Base-by-base conservation (phyloP, 1,140 invertebrate genomes). In the Drosophila tropicalis region DNA sequence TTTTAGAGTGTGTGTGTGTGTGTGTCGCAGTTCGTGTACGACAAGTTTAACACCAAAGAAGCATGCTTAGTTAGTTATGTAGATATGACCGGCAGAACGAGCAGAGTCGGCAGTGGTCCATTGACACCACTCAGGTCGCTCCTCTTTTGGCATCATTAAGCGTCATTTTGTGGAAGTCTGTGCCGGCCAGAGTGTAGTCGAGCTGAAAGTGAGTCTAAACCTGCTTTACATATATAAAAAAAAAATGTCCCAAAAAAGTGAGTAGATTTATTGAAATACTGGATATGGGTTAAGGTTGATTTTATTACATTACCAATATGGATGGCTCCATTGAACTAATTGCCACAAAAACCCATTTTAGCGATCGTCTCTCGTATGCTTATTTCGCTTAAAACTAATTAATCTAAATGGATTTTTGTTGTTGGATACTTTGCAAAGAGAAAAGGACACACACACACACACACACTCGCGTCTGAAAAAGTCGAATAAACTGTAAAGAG, bases 21-120 rank as follows among this genome's bases (percentile, higher is more conserved):
- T 41, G 19, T 15, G 36, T 61, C 62, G 75, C 67, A 70, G 63
- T 66, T 44, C 75, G 72, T 82, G 79, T 86, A 79, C 82, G 79
- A 86, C 82, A 86, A 86, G 82, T 82, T 72, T 72, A 86, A 85
- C 81, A 86, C 82, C 67, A 70, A 72, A 82, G 67, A 41, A 69
- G 81, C 81, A 91, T 81, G 89, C 89, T 91, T 80, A 89, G 89
- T 90, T 90, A 90, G 89, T 83, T 87, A 91, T 91, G 89, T 79
- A 91, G 89, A 91, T 90, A 79, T 62, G 69, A 63, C 39, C 73
- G 70, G 29, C 36, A 39, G 12, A 39, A 39, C 34, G 10, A 1
- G 36, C 3, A 60, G 66, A 71, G 61, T 36, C 71, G 66, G 65
- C 73, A 76, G 73, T 29, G 29, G 29, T 78, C 76, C 76, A 79